Base-by-base conservation (phyloP, 2,113 vertebrate species). In the Sinocyclocheilus maitianheensis region DNA sequence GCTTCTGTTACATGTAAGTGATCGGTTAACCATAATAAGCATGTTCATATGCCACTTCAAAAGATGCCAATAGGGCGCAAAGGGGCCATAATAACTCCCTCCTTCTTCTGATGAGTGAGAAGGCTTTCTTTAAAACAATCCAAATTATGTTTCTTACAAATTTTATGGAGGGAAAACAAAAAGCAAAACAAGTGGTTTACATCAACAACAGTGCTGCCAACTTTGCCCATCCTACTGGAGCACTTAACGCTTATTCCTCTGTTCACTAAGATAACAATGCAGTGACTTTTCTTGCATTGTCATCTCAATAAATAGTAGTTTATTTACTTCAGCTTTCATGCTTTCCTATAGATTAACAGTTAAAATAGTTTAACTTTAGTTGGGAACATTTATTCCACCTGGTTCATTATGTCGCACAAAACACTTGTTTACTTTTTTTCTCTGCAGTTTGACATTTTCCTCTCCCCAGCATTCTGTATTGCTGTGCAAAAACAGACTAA, bases 11-110 rank as follows among this genome's bases (percentile, higher is more conserved):
- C 48, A 55, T 75, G 53, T 58, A 85, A 83, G 65, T 63, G 80
- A 69, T 79, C 0, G 84, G 79, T 80, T 77, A 77, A 85, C 87
- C 87, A 83, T 72, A 87, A 87, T 87, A 87, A 72, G 86, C 83
- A 85, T 81, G 77, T 62, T 76, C 83, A 55, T 51, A 30, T 51
- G 58, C 78, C 77, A 85, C 86, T 82, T 86, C 74, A 83, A 86
- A 78, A 71, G 58, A 55, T 86, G 85, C 37, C 74, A 69, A 71
- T 55, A 69, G 11, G 40, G 26, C 1, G 1, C 60, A 46, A 67
- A 81, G n/a, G 62, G 16, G 22, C 62, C 79, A 48, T n/a, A 81
- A 51, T 51, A 67, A 82, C 26, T 13, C 10, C n/a, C n/a, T 40
- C 20, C 60, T 58, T 30, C 75, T 75, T 60, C 6, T 83, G 48